Percentiles rank a stretch among this genome's conserved stretches.
These are phyloP conservation scores for Cladorhizidae sp. DNA, from an alignment of 37 sponge, comb jelly and placozoan genomes.

Conservation along the genomic window DNA sequence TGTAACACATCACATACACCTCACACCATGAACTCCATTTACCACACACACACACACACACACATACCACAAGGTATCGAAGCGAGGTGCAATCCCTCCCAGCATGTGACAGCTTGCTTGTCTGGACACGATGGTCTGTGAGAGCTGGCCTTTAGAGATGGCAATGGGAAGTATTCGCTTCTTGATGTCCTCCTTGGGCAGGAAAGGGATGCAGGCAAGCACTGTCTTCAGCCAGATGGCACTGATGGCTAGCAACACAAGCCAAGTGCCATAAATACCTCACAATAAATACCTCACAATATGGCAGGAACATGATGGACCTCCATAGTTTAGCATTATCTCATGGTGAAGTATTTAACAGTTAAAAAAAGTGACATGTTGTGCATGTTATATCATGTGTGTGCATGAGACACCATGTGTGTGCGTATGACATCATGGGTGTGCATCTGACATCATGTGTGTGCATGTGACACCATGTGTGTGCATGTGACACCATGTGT, in stretches of 20 bases:
- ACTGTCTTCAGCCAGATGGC: constrained; percentile 45
- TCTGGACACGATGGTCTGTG: constrained; percentile 57
- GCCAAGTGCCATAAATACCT: constrained; percentile 2
- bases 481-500: too few species aligned
- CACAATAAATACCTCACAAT: too few species aligned
- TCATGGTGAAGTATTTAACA: neutral
- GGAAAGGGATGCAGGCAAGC: constrained; percentile 19
- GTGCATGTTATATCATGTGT: too few species aligned
- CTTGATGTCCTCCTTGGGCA: constrained; percentile 68
- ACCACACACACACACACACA: too few species aligned
- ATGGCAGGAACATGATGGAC: neutral
- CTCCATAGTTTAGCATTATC: neutral
- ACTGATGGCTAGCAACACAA: constrained; percentile 38
- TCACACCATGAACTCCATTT: too few species aligned
- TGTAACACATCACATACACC: too few species aligned
- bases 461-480: too few species aligned
- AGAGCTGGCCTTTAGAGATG: constrained; percentile 57
- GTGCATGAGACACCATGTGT: too few species aligned
- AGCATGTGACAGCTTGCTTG: constrained; percentile 48
- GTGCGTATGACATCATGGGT: too few species aligned
- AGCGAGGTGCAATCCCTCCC: constrained; percentile 38
- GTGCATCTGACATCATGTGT: too few species aligned
- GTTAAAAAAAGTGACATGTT: too few species aligned
- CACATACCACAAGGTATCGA: constrained; percentile 72
- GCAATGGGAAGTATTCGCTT: constrained; percentile 42